Percentiles rank a stretch among this genome's conserved stretches.
Conservation (phyloP, 2,888 invertebrate genomes). For the Agonopterix heracliana region DNA sequence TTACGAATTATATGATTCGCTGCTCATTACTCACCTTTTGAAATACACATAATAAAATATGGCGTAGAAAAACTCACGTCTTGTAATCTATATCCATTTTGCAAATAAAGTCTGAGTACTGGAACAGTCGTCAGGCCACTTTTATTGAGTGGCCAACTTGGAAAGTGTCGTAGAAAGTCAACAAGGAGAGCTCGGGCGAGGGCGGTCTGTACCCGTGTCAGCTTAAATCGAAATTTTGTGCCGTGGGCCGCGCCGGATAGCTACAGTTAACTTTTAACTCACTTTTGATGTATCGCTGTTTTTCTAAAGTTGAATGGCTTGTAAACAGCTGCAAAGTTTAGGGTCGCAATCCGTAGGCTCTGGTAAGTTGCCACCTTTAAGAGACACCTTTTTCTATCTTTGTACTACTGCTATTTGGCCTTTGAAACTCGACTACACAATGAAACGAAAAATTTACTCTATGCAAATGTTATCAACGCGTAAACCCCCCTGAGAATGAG, state of each 20-base stretch:
- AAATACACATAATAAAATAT: conserved; percentile 13
- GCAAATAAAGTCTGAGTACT: not conserved
- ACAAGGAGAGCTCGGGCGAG: conserved; percentile 34
- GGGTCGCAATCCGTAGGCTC: conserved; percentile 38
- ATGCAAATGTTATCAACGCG: not conserved
- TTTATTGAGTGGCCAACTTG: conserved; percentile 33
- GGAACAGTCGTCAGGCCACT: conserved; percentile 21
- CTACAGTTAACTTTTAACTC: conserved; percentile 62
- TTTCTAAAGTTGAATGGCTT: conserved; percentile 57
- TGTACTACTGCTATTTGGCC: not conserved
- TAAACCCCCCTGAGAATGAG: conserved; percentile 7
- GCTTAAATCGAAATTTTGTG: conserved; percentile 53
- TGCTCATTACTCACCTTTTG: conserved; percentile 29
- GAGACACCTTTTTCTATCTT: conserved; percentile 19
- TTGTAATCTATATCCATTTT: not conserved
- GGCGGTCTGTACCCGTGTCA: conserved; percentile 44
- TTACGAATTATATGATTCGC: conserved; percentile 53
- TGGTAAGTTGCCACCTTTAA: conserved; percentile 37
- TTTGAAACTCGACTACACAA: not conserved
- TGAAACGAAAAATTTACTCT: not conserved
- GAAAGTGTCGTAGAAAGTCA: conserved; percentile 45
- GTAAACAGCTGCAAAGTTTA: conserved; percentile 61
- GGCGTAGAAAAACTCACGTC: not conserved
- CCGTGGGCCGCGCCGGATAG: conserved; percentile 42
- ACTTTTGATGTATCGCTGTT: conserved; percentile 72